Conservation (phyloP, 2,888 invertebrate species). For the Lasius fuliginosus region DNA sequence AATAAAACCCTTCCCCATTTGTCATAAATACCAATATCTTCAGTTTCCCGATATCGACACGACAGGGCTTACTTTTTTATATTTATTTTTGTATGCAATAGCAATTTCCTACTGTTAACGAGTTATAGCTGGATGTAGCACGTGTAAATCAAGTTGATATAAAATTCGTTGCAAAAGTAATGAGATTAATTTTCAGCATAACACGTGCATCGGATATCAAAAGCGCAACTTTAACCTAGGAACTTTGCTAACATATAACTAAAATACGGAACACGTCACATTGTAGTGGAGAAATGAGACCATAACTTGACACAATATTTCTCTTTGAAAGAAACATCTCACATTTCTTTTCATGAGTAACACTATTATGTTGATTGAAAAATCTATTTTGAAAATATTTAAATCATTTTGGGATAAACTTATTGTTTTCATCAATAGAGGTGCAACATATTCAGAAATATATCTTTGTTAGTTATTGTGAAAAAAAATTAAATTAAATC, state of each 20-base stretch:
- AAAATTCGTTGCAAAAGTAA: not conserved
- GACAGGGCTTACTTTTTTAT: not conserved
- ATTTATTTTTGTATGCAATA: not conserved
- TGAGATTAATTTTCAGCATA: not conserved
- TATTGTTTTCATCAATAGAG: too few species aligned
- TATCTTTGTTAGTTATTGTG: not conserved
- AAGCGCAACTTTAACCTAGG: not conserved
- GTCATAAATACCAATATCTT: conserved; percentile 20
- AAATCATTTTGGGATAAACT: too few species aligned
- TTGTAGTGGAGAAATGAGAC: too few species aligned
- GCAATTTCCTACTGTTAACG: not conserved
- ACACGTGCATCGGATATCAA: not conserved
- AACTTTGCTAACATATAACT: not conserved
- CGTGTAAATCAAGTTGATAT: not conserved
- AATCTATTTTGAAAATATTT: too few species aligned
- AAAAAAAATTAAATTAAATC: too few species aligned
- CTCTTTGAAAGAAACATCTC: not conserved
- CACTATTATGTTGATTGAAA: not conserved
- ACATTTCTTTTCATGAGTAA: not conserved
- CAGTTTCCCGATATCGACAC: not conserved
- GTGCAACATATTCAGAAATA: not conserved
- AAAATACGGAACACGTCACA: not conserved
- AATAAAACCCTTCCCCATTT: not conserved
- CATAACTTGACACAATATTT: not conserved
- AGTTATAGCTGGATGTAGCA: too few species aligned